These are phyloP conservation scores for Arenaria interpres DNA, from an alignment of 2,113 vertebrate genomes.

Conservation along the genomic window DNA sequence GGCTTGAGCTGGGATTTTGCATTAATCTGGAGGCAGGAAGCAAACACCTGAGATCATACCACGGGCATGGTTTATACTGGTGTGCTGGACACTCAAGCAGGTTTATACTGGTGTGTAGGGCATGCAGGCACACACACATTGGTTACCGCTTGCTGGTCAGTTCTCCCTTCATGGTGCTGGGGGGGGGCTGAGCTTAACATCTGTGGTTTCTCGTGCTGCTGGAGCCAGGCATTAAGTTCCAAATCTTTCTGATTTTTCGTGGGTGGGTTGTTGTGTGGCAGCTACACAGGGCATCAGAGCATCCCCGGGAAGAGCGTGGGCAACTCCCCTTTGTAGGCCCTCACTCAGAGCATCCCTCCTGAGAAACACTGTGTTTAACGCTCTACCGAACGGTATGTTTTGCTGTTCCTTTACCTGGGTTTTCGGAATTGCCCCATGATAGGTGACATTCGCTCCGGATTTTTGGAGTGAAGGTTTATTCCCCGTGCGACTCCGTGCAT, in stretches of 20 bases:
- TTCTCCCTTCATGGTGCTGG: background rate
- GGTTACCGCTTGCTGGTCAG: background rate
- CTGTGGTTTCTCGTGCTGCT: background rate
- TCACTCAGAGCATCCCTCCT: background rate
- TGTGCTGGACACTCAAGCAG: background rate
- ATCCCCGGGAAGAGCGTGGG: background rate
- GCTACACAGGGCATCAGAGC: background rate
- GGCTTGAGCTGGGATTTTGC: background rate
- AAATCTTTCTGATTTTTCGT: background rate
- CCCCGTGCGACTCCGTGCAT: rapidly evolving
- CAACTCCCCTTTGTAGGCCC: background rate
- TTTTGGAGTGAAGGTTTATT: background rate
- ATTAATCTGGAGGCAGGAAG: background rate
- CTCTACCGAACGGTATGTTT: background rate
- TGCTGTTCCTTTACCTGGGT: background rate
- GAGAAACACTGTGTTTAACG: background rate
- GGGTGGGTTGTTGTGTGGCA: background rate
- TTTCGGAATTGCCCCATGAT: background rate
- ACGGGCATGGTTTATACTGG: background rate
- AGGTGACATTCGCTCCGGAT: background rate
- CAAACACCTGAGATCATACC: background rate
- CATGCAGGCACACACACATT: background rate
- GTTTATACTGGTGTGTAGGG: background rate
- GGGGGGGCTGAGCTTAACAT: background rate
- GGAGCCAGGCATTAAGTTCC: background rate